These are phyloP conservation scores for Setophaga coronata DNA, from an alignment of 2,113 vertebrate genomes.

Conservation along the genomic window DNA sequence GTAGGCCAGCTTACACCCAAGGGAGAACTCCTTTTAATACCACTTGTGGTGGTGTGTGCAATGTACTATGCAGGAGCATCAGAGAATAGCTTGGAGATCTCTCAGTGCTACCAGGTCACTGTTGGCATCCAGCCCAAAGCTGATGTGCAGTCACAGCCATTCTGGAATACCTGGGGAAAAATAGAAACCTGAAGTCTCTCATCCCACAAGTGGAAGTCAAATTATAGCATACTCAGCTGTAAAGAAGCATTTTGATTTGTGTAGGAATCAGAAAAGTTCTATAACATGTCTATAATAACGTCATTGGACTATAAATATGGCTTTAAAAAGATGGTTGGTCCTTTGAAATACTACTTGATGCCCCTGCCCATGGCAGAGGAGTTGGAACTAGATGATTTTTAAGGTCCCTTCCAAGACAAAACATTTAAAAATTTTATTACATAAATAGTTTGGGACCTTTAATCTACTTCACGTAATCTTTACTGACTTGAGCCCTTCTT, in stretches of 20 bases:
- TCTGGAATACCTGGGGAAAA: not conserved
- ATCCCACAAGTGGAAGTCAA: not conserved
- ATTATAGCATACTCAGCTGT: not conserved
- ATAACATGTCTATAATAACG: not conserved
- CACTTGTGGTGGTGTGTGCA: not conserved
- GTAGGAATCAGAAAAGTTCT: not conserved
- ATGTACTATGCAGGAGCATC: not conserved
- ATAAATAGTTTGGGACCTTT: not conserved
- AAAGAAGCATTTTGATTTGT: not conserved
- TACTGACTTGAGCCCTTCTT: not conserved
- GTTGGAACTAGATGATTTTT: not conserved
- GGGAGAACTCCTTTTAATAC: not conserved
- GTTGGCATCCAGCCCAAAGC: not conserved
- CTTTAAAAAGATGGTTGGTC: not conserved
- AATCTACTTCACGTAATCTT: not conserved
- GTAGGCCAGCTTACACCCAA: not conserved
- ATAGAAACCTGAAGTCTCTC: not conserved
- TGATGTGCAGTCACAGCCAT: not conserved
- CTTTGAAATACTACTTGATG: not conserved
- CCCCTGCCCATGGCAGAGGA: not conserved
- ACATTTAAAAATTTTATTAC: not conserved
- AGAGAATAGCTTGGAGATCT: not conserved
- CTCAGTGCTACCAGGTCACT: not conserved
- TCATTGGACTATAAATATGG: not conserved
- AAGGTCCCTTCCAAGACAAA: not conserved